Evolutionary conservation across 2,888 invertebrate genomes (phyloP).

Genomic region (Dryococelus australis): DNA sequence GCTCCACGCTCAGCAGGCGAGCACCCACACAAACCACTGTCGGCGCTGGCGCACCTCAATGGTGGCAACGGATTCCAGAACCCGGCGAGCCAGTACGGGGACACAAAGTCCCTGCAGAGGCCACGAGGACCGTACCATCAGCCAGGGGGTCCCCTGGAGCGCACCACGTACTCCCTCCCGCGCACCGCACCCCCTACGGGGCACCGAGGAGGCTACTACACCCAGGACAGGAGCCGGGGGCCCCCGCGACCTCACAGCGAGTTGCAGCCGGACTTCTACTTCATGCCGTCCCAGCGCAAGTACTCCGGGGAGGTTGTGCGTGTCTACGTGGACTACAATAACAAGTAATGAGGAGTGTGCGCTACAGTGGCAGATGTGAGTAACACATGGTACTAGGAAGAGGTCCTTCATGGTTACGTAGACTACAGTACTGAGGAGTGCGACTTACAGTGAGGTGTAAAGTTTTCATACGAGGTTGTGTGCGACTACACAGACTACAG

Average conservation of each 20-base stretch:
- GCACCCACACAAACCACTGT: conserved; percentile 36
- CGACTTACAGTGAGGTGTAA: too few species aligned
- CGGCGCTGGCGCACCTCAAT: conserved; percentile 42
- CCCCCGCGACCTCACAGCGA: conserved; percentile 53
- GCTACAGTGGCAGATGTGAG: too few species aligned
- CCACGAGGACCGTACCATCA: conserved; percentile 59
- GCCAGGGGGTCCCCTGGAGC: conserved; percentile 56
- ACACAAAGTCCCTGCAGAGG: conserved; percentile 68
- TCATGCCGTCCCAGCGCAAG: conserved; percentile 93
- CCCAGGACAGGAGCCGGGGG: conserved; percentile 54
- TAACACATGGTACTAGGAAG: too few species aligned
- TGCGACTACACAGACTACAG: too few species aligned
- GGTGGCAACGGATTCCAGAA: conserved; percentile 34
- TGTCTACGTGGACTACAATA: conserved; percentile 83
- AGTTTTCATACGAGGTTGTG: too few species aligned
- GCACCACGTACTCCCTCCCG: conserved; percentile 79
- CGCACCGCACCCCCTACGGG: conserved; percentile 63
- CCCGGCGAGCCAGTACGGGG: conserved; percentile 39
- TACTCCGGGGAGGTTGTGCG: conserved; percentile 90
- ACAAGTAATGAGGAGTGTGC: conserved; percentile 50
- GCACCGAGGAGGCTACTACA: conserved; percentile 52
- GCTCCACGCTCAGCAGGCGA: conserved; percentile 46
- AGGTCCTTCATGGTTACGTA: too few species aligned
- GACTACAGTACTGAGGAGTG: too few species aligned
- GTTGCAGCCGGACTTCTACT: conserved; percentile 87